A percentile compares a stretch with the other conserved stretches of the same genome.
Conservation (phyloP, 2,888 invertebrate species). For the Siphlonurus alternatus region DNA sequence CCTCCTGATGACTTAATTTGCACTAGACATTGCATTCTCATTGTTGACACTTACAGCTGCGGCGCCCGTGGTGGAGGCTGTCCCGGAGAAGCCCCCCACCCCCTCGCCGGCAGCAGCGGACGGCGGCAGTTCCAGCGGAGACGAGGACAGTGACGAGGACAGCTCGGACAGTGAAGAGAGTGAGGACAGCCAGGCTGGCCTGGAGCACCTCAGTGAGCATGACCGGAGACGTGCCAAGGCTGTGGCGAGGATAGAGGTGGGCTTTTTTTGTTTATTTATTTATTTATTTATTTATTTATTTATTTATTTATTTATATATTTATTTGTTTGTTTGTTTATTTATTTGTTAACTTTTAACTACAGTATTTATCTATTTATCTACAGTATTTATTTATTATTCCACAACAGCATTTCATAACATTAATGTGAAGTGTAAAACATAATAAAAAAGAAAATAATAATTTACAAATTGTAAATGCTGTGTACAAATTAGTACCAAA, state of each 20-base stretch:
- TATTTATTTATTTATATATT: background rate
- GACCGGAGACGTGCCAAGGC: slow-evolving; percentile 58
- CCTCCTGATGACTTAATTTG: too few relatives aligned
- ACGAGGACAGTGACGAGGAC: slow-evolving; percentile 27
- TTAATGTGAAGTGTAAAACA: too few relatives aligned
- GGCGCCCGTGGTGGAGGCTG: slow-evolving; percentile 17
- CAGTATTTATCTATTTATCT: slow-evolving; percentile 5
- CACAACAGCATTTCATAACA: too few relatives aligned
- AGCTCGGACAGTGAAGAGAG: slow-evolving; percentile 24
- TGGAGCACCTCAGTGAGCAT: slow-evolving; percentile 53
- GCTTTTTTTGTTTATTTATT: background rate
- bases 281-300: background rate
- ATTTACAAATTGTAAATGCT: too few relatives aligned
- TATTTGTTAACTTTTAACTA: slow-evolving; percentile 4
- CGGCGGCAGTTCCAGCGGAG: slow-evolving; percentile 22
- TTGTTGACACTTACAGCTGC: too few relatives aligned
- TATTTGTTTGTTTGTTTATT: too few relatives aligned
- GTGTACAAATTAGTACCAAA: too few relatives aligned
- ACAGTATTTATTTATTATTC: too few relatives aligned
- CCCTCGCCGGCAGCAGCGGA: too few relatives aligned
- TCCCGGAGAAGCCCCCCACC: slow-evolving; percentile 20
- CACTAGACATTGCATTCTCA: too few relatives aligned
- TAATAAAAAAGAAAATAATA: too few relatives aligned
- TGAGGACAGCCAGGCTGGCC: slow-evolving; percentile 33
- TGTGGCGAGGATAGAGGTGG: slow-evolving; percentile 50